Base-by-base conservation (phyloP, 2,888 invertebrate genomes). In the Vanessa cardui region DNA sequence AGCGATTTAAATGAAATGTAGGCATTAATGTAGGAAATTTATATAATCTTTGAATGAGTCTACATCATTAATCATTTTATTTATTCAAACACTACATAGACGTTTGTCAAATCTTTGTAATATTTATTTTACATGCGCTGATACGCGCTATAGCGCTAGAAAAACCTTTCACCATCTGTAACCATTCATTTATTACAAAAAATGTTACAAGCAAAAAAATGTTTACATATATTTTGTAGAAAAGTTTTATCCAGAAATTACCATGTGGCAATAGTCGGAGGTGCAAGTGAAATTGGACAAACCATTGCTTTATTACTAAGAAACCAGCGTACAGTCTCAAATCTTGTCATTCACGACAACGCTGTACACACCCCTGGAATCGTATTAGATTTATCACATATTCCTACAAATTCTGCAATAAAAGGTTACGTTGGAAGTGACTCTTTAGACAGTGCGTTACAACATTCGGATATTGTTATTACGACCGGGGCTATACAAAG, bases 401-500 rank as follows among this genome's bases (percentile, higher is more conserved):
- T 94, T 12, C 93, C 93, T 26, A 80, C 87, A 2, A 80, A 83
- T 4, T 80, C 87, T 1, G 65, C 73, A 33, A 74, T 92, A 18
- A 76, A 79, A 62, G 87, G 88, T 18, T 89, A 77, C 72, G 77
- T 78, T 1, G 89, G 88, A 49, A 77, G 82, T 15, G 78, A 83
- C 20, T 77, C 78, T 8, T 69, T 90, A n/a, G 77, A 81, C 12
- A 73, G 74, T 83, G 84, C 90, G 4, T 78, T 96, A 18, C 83
- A 89, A 74, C 93, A 93, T 47, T 91, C 95, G 3, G 94, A 96
- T 74, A 86, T 97, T 47, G 95, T 97, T 5, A 89, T 96, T 59
- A 94, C 95, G 54, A 93, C 95, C 1, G 95, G 95, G 18, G 96
- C 94, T 21, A 88, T 94, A 44, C 86, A 94, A 69, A 94, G 94